Conservation (phyloP, 1,140 invertebrate species). For the Formica exsecta region DNA sequence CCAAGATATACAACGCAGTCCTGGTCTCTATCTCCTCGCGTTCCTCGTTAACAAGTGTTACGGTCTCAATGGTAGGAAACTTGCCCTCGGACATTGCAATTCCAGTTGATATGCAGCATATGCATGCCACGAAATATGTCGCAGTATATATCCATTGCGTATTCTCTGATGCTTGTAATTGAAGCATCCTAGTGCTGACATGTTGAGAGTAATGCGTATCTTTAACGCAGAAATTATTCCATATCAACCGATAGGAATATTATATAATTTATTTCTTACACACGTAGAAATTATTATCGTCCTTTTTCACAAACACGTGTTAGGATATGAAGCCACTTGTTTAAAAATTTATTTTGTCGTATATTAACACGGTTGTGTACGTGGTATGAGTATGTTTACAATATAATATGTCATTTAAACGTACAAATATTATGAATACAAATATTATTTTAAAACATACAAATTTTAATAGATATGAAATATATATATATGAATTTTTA, state of each 20-base stretch:
- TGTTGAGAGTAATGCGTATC: background rate
- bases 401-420: background rate
- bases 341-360: background rate
- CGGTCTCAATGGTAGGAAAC: slow-evolving; percentile 27
- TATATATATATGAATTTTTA: no score
- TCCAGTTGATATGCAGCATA: slow-evolving; percentile 53
- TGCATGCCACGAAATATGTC: slow-evolving; percentile 40
- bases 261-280: background rate
- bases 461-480: background rate
- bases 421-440: background rate
- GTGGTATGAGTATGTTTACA: background rate
- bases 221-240: background rate
- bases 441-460: background rate
- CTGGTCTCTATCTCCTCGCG: slow-evolving; percentile 21
- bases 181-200: slow-evolving; percentile 19
- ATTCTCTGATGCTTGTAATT: slow-evolving; percentile 53
- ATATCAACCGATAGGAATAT: background rate
- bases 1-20: slow-evolving; percentile 25
- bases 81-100: slow-evolving; percentile 43
- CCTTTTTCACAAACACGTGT: background rate
- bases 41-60: slow-evolving; percentile 50
- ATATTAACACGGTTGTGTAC: no score
- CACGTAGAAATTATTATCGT: background rate
- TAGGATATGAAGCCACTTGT: background rate
- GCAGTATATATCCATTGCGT: slow-evolving; percentile 7